Evolutionary conservation across 2,888 invertebrate species (phyloP).

Genomic region (Aleiodes alternator): DNA sequence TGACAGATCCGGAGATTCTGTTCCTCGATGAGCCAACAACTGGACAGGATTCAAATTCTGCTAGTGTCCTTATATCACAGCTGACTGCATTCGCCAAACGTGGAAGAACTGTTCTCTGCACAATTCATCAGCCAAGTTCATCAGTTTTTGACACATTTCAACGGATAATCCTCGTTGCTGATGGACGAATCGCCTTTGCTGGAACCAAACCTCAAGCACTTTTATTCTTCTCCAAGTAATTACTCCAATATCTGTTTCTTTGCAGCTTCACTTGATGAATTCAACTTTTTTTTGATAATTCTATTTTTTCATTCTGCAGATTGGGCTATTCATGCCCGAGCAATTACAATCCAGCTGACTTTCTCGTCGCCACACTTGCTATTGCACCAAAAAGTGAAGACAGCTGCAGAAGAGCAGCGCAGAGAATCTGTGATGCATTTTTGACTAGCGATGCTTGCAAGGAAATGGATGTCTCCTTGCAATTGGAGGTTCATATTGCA

Average conservation of each 20-base stretch:
- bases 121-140: constrained; percentile 96
- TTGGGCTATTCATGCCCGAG: constrained; percentile 86
- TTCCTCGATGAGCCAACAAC: constrained; percentile 99
- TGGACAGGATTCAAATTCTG: constrained; percentile 94
- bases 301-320: constrained; percentile 71
- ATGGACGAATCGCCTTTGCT: constrained; percentile 90
- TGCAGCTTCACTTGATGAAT: background rate
- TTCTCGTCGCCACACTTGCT: constrained; percentile 89
- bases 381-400: constrained; percentile 86
- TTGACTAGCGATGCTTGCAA: constrained; percentile 86
- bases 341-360: constrained; percentile 94
- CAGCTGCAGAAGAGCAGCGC: constrained; percentile 82
- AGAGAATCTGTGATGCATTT: constrained; percentile 86
- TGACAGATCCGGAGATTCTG: constrained; percentile 93
- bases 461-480: constrained; percentile 85
- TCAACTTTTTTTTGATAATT: constrained; percentile 11
- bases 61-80: constrained; percentile 87
- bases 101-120: constrained; percentile 92
- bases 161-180: constrained; percentile 86
- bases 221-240: constrained; percentile 83
- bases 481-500: constrained; percentile 83
- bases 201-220: constrained; percentile 83
- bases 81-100: constrained; percentile 83
- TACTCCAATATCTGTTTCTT: constrained; percentile 9
- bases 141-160: constrained; percentile 91